Conservation (phyloP, 2,797 vertebrate species). For the Epinephelus awoara region DNA sequence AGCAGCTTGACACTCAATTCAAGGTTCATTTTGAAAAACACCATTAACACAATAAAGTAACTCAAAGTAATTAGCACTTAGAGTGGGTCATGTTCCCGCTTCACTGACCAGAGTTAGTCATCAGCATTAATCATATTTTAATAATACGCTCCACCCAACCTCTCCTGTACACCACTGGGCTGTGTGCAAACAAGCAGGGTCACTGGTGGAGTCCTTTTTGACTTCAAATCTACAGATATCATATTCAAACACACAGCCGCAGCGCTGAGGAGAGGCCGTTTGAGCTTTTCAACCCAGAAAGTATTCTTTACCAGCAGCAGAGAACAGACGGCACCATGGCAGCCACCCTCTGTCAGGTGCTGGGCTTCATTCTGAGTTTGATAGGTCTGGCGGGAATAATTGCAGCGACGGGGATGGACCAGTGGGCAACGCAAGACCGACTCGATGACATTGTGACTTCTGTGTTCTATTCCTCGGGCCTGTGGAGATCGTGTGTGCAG, state of each 20-base stretch:
- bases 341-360: constrained; percentile 89
- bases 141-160: constrained; percentile 67
- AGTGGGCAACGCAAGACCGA: constrained; percentile 92
- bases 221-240: constrained; percentile 61
- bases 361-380: constrained; percentile 89
- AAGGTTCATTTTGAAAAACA: background rate
- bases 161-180: constrained; percentile 30
- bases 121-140: constrained; percentile 36
- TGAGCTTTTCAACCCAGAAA: background rate
- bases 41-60: background rate
- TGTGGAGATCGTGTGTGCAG: constrained; percentile 91
- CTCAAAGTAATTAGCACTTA: no score
- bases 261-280: constrained; percentile 5
- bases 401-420: constrained; percentile 90
- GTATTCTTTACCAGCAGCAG: background rate
- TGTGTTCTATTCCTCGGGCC: constrained; percentile 89
- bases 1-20: background rate
- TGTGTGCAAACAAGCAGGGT: constrained; percentile 70
- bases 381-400: constrained; percentile 87
- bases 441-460: constrained; percentile 90
- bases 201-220: constrained; percentile 60
- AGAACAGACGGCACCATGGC: constrained; percentile 80
- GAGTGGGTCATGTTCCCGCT: background rate
- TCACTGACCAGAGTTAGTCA: background rate
- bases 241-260: constrained; percentile 51